Percentiles rank a stretch among this genome's conserved stretches.
Conservation (phyloP, 2,113 vertebrate genomes). For the Aegypius monachus region DNA sequence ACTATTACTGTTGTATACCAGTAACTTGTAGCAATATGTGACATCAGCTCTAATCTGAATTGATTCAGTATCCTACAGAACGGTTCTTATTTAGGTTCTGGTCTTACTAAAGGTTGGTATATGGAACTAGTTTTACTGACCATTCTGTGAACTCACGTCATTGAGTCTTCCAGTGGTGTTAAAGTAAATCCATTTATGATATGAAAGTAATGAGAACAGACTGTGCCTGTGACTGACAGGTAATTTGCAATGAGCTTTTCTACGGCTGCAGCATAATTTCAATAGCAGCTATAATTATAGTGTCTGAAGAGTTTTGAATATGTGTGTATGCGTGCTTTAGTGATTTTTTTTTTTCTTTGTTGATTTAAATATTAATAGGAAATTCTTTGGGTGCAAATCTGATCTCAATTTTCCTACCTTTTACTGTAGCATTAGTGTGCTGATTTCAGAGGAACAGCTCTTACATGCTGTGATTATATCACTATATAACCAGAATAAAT, state of each 20-base stretch:
- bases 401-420: background rate
- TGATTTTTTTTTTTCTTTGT: background rate
- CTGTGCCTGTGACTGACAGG: background rate
- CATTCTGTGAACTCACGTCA: background rate
- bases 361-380: background rate
- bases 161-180: background rate
- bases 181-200: background rate
- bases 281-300: background rate
- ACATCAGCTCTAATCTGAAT: background rate
- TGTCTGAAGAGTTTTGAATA: background rate
- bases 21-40: background rate
- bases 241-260: background rate
- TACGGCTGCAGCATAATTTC: background rate
- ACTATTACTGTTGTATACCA: background rate
- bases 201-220: background rate
- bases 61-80: background rate
- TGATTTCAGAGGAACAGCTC: background rate
- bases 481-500: background rate
- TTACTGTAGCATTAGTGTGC: background rate
- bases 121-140: background rate
- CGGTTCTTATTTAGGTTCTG: background rate
- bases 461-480: background rate
- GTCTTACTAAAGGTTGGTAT: background rate
- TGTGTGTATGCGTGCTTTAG: background rate
- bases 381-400: background rate